Percentiles rank a stretch among this genome's conserved stretches.
Evolutionary conservation across 1,140 invertebrate genomes (phyloP).

Genomic region (Phortica variegata): DNA sequence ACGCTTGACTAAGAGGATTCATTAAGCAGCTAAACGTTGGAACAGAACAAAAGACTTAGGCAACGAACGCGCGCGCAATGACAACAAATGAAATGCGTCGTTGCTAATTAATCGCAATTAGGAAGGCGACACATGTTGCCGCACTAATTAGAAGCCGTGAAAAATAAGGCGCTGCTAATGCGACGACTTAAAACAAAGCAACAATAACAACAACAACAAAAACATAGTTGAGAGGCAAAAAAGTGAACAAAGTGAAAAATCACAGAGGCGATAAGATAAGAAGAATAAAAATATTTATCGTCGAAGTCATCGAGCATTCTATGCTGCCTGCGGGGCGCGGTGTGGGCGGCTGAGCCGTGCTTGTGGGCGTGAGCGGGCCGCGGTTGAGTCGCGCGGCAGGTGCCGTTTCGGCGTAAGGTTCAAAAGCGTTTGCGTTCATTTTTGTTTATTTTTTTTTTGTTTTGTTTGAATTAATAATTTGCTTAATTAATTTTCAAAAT

Average conservation of each 20-base stretch:
- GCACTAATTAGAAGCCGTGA: slow-evolving; percentile 43
- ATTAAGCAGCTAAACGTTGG: slow-evolving; percentile 6
- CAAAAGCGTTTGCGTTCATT: slow-evolving; percentile 12
- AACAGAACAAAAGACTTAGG: slow-evolving; percentile 9
- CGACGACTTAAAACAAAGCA: slow-evolving; percentile 8
- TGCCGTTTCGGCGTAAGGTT: too few species aligned
- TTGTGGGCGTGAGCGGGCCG: too few species aligned
- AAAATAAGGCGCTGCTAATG: slow-evolving; percentile 17
- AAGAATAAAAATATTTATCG: slow-evolving; percentile 23
- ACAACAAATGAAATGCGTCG: too few species aligned
- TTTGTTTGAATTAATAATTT: slow-evolving; percentile 33
- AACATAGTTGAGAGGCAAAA: not conserved
- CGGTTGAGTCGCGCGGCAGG: slow-evolving; percentile 8
- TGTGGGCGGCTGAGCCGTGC: too few species aligned
- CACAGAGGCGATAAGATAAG: not conserved
- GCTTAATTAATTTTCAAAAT: slow-evolving; percentile 35
- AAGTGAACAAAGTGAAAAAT: too few species aligned
- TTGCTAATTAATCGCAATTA: slow-evolving; percentile 28
- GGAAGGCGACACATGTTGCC: slow-evolving; percentile 25
- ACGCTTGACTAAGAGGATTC: slow-evolving; percentile 7
- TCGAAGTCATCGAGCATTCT: slow-evolving; percentile 2
- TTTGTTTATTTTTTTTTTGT: slow-evolving; percentile 5
- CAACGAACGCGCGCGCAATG: too few species aligned
- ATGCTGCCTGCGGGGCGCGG: not conserved
- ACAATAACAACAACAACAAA: slow-evolving; percentile 10